Evolutionary conservation across 2,113 vertebrate genomes (phyloP), one percentile per base, ranked within the genome.

Genomic region (Bos indicus): DNA sequence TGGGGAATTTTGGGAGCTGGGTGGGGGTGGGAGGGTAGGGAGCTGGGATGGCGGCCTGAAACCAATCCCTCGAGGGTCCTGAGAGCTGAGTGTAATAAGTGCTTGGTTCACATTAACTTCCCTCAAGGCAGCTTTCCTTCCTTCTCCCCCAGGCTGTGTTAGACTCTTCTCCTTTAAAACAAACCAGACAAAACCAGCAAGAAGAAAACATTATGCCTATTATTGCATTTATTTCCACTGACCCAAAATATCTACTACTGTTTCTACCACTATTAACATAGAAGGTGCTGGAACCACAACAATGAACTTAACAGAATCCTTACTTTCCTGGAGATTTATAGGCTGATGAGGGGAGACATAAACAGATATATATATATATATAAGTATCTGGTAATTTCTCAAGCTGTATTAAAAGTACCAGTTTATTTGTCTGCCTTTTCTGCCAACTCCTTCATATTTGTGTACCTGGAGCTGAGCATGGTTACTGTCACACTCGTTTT

Each of bases 1-100:
- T 52, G 30, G 33, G 80, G 33, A 0, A 14, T 82, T 54, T 25
- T 2, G 30, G 51, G 48, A 21, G 48, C 78, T 0, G 0, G 6
- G 19, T 33, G 0, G 3, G 30, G 51, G 19, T 23, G 17, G 30
- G 80, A n/a, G 51, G 17, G 19, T 23, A 33, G 48, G 51, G 80
- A 82, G 30, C 2, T 82, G 17, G 30, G 80, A 21, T 36, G 19
- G 80, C 23, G 51, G 54, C 33, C 51, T 54, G 80, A 7, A 82
- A 82, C 51, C 51, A n/a, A 2, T 23, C 51, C 80, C 51, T 14
- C 0, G 6, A 3, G 33, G 80, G 11, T 23, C 23, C 11, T 0
- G 19, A 52, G 30, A 28, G 48, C 17, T 4, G 0, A 52, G 10
- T 2, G 51, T 43, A 36, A 43, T 36, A 36, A n/a, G 13, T 60